Conservation (phyloP, 2,113 vertebrate species). For the Cisticola juncidis region DNA sequence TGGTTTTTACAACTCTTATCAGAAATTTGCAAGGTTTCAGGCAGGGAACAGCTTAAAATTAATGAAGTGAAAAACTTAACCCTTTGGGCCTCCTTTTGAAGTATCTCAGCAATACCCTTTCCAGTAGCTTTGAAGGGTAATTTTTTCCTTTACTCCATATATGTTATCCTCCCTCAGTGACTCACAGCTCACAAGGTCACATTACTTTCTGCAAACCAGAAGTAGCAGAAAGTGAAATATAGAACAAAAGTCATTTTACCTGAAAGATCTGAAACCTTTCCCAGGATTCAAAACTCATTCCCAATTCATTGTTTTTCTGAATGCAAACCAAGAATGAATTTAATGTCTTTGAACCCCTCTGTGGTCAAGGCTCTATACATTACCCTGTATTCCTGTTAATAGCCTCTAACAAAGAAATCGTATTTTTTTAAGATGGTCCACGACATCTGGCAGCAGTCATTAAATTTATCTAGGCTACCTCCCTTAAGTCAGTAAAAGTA, state of each 20-base stretch:
- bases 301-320: not conserved
- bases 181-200: not conserved
- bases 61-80: conserved; percentile 48
- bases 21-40: conserved; percentile 61
- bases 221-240: not conserved
- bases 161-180: not conserved
- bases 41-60: conserved; percentile 59
- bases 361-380: not conserved
- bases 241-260: not conserved
- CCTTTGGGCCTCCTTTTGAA: conserved; percentile 40
- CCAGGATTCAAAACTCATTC: not conserved
- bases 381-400: not conserved
- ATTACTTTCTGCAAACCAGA: not conserved
- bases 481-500: not conserved
- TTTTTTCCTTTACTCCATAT: not conserved
- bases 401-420: not conserved
- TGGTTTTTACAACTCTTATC: conserved; percentile 72
- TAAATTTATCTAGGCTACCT: not conserved
- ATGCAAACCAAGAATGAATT: not conserved
- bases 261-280: not conserved
- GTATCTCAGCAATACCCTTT: conserved; percentile 10
- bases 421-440: not conserved
- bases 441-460: not conserved
- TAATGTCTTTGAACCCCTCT: not conserved
- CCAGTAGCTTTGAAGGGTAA: conserved; percentile 16